A percentile compares a stretch with the other conserved stretches of the same genome.
phyloP scores from a whole-genome alignment of 2,113 vertebrate species.

The Nerophis lumbriciformis region DNA sequence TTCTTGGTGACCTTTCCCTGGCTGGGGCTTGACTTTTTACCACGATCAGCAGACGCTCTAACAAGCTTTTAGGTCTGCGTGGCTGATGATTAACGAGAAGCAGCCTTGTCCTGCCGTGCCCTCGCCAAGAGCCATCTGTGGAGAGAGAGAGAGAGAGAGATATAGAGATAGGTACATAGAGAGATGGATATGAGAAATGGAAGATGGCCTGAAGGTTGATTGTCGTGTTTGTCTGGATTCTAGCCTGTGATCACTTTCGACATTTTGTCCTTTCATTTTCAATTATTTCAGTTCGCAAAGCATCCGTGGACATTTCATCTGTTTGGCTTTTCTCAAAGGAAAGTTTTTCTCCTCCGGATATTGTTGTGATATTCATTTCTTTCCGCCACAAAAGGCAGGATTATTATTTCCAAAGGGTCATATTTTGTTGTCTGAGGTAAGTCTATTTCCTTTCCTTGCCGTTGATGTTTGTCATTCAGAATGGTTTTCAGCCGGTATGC shows the following conservation, averaged over 20 bases:
- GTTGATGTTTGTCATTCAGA: background rate
- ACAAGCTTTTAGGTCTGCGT: conserved; percentile 76
- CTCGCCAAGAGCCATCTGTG: conserved; percentile 70
- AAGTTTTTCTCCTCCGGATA: conserved; percentile 38
- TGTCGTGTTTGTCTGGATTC: conserved; percentile 65
- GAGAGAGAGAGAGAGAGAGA: conserved; percentile 49
- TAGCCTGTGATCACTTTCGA: conserved; percentile 58
- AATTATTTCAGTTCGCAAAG: conserved; percentile 40
- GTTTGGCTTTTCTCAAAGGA: conserved; percentile 41
- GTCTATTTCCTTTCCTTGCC: conserved; percentile 23
- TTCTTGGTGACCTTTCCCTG: conserved; percentile 76
- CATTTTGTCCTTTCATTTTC: conserved; percentile 58
- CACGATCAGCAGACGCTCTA: conserved; percentile 75
- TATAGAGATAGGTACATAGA: conserved; percentile 41
- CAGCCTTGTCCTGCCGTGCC: conserved; percentile 64
- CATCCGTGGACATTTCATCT: conserved; percentile 55
- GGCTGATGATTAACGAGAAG: conserved; percentile 71
- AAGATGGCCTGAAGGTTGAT: conserved; percentile 64
- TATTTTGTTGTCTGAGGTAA: conserved; percentile 44
- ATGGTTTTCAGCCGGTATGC: conserved; percentile 30
- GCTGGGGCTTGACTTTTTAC: conserved; percentile 76
- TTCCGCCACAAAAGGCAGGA: conserved; percentile 13
- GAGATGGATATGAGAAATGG: conserved; percentile 39
- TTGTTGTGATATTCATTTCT: conserved; percentile 30
- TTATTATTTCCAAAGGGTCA: conserved; percentile 27